A percentile compares a stretch with the other conserved stretches of the same genome.
These are phyloP conservation scores for Smittia sp. DNA, from an alignment of 2,888 invertebrate genomes.

Conservation along the genomic window DNA sequence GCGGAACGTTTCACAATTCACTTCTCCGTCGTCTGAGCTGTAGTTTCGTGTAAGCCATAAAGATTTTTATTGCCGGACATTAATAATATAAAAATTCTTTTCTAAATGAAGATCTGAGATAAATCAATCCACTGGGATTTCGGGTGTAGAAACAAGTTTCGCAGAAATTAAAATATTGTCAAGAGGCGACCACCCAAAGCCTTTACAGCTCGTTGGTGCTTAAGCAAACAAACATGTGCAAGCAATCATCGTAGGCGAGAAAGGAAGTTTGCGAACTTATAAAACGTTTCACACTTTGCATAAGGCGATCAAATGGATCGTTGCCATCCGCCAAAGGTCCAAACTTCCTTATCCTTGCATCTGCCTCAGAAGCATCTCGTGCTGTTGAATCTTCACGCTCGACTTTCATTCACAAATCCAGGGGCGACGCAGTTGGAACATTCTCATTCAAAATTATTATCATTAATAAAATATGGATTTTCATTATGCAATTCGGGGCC, in stretches of 20 bases:
- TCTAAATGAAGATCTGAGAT: neutral
- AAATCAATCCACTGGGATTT: neutral
- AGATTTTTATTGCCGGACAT: conserved; percentile 23
- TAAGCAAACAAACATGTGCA: conserved; percentile 29
- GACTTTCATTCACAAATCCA: conserved; percentile 22
- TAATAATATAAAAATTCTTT: conserved; percentile 13
- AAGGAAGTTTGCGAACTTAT: conserved; percentile 33
- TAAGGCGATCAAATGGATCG: conserved; percentile 31
- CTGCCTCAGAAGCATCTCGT: conserved; percentile 5
- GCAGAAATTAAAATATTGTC: neutral
- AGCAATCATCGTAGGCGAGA: conserved; percentile 20
- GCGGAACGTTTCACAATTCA: neutral
- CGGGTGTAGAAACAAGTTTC: conserved; percentile 15
- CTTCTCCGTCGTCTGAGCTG: neutral
- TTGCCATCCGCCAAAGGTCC: conserved; percentile 24
- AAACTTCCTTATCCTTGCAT: conserved; percentile 19
- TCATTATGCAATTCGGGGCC: conserved; percentile 33
- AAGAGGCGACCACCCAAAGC: conserved; percentile 27
- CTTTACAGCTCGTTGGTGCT: neutral
- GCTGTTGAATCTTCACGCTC: neutral
- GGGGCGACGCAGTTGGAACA: neutral
- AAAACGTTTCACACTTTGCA: conserved; percentile 27
- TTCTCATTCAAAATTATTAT: conserved; percentile 24
- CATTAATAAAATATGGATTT: conserved; percentile 36
- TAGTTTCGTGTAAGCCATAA: neutral